These are phyloP conservation scores for Leptinotarsa rubiginosa DNA, from an alignment of 2,888 invertebrate genomes.

Conservation along the genomic window DNA sequence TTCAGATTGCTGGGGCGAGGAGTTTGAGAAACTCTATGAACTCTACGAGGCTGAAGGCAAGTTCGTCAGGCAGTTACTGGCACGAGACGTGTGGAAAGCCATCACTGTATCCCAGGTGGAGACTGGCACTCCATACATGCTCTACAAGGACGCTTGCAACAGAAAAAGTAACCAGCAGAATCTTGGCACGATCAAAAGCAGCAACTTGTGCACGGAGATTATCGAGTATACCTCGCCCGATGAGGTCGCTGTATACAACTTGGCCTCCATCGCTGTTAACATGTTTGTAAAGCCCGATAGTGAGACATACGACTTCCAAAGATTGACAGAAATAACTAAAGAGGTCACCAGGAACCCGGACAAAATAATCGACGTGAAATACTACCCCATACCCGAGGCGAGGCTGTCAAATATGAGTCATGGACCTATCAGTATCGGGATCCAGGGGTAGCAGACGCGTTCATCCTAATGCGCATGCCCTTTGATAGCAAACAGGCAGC, in stretches of 20 bases:
- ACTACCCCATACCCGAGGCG: constrained; percentile 94
- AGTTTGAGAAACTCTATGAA: constrained; percentile 90
- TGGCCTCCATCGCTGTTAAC: constrained; percentile 96
- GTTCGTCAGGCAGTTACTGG: constrained; percentile 74
- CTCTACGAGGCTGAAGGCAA: constrained; percentile 85
- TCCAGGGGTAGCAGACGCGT: constrained; percentile 95
- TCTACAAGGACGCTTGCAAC: constrained; percentile 96
- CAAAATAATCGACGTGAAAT: constrained; percentile 96
- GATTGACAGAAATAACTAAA: constrained; percentile 89
- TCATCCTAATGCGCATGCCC: constrained; percentile 91
- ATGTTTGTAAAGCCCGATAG: constrained; percentile 86
- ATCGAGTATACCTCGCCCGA: constrained; percentile 92
- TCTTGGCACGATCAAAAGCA: constrained; percentile 90
- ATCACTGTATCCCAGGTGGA: constrained; percentile 96
- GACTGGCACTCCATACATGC: constrained; percentile 98
- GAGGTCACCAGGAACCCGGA: constrained; percentile 92
- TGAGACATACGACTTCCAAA: constrained; percentile 87
- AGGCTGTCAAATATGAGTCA: constrained; percentile 87
- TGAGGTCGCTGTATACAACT: constrained; percentile 97
- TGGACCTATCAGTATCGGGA: constrained; percentile 90
- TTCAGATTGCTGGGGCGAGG: constrained; percentile 92
- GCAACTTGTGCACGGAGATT: constrained; percentile 96
- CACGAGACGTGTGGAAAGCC: constrained; percentile 92
- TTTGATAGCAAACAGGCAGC: constrained; percentile 91
- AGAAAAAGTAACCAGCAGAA: constrained; percentile 98